A percentile compares a stretch with the other conserved stretches of the same genome.
phyloP scores from a whole-genome alignment of 2,113 vertebrate species.

The Euleptes europaea region DNA sequence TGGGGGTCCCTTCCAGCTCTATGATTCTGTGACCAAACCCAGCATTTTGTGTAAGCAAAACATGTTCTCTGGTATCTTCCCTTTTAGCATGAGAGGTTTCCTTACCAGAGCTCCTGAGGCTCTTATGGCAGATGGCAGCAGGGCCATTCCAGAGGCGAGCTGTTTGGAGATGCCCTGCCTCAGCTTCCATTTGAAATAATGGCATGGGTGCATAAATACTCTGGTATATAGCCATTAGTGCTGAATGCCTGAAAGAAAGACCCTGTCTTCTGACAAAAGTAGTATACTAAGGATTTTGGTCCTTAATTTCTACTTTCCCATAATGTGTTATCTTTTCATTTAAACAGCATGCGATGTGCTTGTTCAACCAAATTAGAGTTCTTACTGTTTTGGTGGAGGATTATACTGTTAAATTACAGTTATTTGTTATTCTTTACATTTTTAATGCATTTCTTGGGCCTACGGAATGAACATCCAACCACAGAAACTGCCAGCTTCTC shows the following conservation, averaged over 20 bases:
- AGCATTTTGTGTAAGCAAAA: neutral
- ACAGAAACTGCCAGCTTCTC: neutral
- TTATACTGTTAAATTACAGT: neutral
- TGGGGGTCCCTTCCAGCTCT: no score
- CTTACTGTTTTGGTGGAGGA: neutral
- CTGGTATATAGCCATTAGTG: neutral
- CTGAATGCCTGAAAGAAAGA: neutral
- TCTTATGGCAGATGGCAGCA: neutral
- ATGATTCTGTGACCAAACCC: no score
- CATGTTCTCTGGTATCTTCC: neutral
- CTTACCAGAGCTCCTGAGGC: neutral
- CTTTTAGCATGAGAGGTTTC: neutral
- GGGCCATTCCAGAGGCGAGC: neutral
- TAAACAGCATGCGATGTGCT: neutral
- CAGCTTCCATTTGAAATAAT: neutral
- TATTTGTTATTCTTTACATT: conserved; percentile 4
- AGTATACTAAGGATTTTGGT: neutral
- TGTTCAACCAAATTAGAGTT: neutral
- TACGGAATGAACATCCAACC: neutral
- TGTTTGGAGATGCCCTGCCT: neutral
- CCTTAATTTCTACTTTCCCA: neutral
- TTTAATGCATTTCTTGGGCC: neutral
- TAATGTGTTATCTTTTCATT: neutral
- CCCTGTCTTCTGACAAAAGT: neutral
- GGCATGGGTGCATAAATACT: neutral